Base-by-base conservation (phyloP, 2,113 vertebrate species). In the Scomber japonicus region DNA sequence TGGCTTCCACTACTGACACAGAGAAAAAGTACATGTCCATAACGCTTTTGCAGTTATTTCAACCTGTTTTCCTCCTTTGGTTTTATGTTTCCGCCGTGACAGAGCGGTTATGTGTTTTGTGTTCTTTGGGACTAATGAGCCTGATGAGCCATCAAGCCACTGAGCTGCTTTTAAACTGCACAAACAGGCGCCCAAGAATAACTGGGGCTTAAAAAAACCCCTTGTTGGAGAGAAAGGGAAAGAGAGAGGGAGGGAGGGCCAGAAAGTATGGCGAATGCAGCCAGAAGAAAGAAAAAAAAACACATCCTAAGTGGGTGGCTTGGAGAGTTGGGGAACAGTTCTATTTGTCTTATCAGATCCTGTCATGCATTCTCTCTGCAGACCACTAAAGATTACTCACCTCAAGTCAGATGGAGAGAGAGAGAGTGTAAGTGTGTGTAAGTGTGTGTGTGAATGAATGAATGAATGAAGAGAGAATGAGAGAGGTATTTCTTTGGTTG, bases 301-400 rank as follows among this genome's bases (percentile, higher is more conserved):
- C 71, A 84, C 46, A 44, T 78, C 72, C 80, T 63, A 71, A 90
- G 79, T 92, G 92, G 88, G 90, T 90, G 91, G 91, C 77, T 82
- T 54, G 44, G 70, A 12, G 14, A 45, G 68, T 75, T 81, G 55
- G 71, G 86, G 89, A 89, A 92, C 56, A 68, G 56, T 92, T 91
- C 71, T 85, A 91, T 94, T 94, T 86, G 88, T 63, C 67, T 91
- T 91, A 94, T 95, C 94, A 89, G 94, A 94, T 95, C 31, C 53
- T 46, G 82, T 75, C 75, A 87, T 69, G 71, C 90, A 89, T 68
- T 87, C 70, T 89, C 74, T 85, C 66, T 68, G 27, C 55, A 72
- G 50, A 80, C 78, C 90, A 75, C 78, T 88, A 81, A 79, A 89
- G 59, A 86, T 79, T 40, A 56, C 74, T 83, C 50, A 74, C 61